phyloP scores from a whole-genome alignment of 2,888 invertebrate genomes.

The Macroteleia sp. region DNA sequence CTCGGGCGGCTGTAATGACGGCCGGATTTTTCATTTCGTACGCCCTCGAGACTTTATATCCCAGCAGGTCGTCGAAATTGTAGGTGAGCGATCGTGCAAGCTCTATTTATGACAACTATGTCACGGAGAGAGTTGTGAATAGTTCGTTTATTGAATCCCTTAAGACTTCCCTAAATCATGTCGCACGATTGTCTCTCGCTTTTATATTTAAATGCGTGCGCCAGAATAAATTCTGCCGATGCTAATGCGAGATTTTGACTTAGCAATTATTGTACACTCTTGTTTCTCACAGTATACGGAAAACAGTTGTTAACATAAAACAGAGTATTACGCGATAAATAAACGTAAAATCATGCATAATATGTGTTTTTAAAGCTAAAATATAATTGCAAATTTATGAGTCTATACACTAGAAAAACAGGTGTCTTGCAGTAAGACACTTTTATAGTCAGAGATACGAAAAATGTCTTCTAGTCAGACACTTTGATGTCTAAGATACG shows the following conservation, averaged over 20 bases:
- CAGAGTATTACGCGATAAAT: too few relatives aligned
- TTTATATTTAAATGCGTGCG: conserved; percentile 27
- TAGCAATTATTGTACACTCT: neutral
- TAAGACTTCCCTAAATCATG: conserved; percentile 28
- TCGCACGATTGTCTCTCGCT: conserved; percentile 13
- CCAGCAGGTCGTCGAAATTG: conserved; percentile 37
- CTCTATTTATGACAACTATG: conserved; percentile 47
- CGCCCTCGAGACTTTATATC: conserved; percentile 53
- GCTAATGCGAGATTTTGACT: conserved; percentile 10
- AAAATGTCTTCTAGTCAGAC: too few relatives aligned
- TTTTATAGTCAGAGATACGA: too few relatives aligned
- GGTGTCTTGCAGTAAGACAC: too few relatives aligned
- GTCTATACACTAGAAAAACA: too few relatives aligned
- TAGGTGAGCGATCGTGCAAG: conserved; percentile 40
- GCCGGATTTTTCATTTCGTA: conserved; percentile 53
- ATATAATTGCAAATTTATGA: too few relatives aligned
- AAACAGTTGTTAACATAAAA: too few relatives aligned
- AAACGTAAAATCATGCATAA: too few relatives aligned
- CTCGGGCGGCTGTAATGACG: conserved; percentile 30
- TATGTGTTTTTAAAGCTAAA: too few relatives aligned
- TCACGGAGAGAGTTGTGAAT: conserved; percentile 43
- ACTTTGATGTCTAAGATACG: too few relatives aligned
- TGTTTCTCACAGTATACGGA: too few relatives aligned
- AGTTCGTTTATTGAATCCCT: conserved; percentile 46
- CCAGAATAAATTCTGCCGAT: neutral